Evolutionary conservation across 2,888 invertebrate genomes (phyloP).

Genomic region (Caenorhabditis plicata): DNA sequence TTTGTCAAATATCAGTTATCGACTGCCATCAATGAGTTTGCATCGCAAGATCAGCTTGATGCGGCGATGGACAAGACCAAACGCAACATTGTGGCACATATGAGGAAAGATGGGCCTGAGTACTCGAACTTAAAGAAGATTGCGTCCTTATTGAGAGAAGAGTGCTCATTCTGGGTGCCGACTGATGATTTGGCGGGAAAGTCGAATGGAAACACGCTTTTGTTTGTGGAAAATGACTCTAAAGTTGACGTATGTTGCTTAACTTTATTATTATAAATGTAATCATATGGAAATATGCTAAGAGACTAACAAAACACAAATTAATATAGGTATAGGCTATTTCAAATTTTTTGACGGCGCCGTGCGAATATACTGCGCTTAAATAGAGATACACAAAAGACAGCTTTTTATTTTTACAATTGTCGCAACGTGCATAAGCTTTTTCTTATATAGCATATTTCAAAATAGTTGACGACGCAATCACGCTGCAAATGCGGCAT

Average conservation of each 20-base stretch:
- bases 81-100: constrained; percentile 58
- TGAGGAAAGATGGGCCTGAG: constrained; percentile 47
- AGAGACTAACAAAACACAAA: too few relatives aligned
- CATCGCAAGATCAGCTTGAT: constrained; percentile 63
- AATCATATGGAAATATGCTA: neutral
- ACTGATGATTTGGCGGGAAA: constrained; percentile 73
- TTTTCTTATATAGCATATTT: too few relatives aligned
- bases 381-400: too few relatives aligned
- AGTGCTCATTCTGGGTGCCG: constrained; percentile 89
- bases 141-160: constrained; percentile 84
- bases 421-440: too few relatives aligned
- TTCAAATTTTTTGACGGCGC: too few relatives aligned
- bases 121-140: constrained; percentile 56
- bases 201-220: constrained; percentile 45
- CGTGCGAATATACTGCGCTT: too few relatives aligned
- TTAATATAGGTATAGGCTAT: too few relatives aligned
- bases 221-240: constrained; percentile 56
- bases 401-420: too few relatives aligned
- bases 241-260: constrained; percentile 61
- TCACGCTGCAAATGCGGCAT: too few relatives aligned
- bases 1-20: constrained; percentile 87
- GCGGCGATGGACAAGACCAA: constrained; percentile 53
- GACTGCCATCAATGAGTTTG: constrained; percentile 81
- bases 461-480: too few relatives aligned
- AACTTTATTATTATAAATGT: constrained; percentile 32